These are phyloP conservation scores for Epirrhoe tristata DNA, from an alignment of 2,888 invertebrate genomes.

Conservation along the genomic window DNA sequence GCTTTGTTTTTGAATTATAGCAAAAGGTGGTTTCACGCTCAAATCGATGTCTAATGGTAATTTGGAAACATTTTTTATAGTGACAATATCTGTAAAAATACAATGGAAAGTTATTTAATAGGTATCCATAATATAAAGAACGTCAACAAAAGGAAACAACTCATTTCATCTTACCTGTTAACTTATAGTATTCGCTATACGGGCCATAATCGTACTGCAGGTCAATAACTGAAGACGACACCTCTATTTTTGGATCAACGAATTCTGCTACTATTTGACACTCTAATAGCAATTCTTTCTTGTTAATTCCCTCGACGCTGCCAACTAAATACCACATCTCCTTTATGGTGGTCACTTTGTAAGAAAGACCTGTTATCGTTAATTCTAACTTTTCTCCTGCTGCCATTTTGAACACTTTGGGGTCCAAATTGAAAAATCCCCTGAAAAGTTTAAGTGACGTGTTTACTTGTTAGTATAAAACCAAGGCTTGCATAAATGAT, in stretches of 20 bases:
- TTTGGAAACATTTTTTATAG: slow-evolving; percentile 83
- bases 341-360: slow-evolving; percentile 70
- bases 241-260: slow-evolving; percentile 84
- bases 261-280: slow-evolving; percentile 83
- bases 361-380: slow-evolving; percentile 67
- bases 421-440: slow-evolving; percentile 77
- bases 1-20: slow-evolving; percentile 67
- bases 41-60: slow-evolving; percentile 79
- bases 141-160: neutral
- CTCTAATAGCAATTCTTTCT: slow-evolving; percentile 80
- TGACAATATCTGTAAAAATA: slow-evolving; percentile 77
- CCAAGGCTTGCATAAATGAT: too few species aligned
- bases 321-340: slow-evolving; percentile 87
- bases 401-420: slow-evolving; percentile 74
- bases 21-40: slow-evolving; percentile 80
- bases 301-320: slow-evolving; percentile 80
- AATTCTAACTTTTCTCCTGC: slow-evolving; percentile 74
- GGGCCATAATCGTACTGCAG: slow-evolving; percentile 82
- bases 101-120: neutral
- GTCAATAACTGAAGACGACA: slow-evolving; percentile 76
- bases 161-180: slow-evolving; percentile 66
- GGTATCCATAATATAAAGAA: neutral
- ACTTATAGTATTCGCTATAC: slow-evolving; percentile 72
- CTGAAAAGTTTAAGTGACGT: slow-evolving; percentile 61
- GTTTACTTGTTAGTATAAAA: too few species aligned